Percentiles rank a stretch among this genome's conserved stretches.
phyloP scores from a whole-genome alignment of 1,140 invertebrate species.

The Calephelis virginiensis region DNA sequence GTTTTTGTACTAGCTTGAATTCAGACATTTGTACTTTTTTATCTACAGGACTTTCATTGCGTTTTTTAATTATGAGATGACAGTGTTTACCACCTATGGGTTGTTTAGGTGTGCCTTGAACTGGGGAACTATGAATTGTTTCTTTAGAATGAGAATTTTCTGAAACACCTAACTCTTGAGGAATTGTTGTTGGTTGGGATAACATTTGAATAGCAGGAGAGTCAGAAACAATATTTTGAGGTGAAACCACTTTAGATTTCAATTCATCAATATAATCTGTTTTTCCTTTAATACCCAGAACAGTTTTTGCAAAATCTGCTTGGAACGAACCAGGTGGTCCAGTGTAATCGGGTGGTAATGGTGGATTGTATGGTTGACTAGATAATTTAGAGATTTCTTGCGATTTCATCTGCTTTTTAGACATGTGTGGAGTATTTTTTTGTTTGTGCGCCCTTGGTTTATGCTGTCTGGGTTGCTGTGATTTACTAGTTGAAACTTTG shows the following conservation, averaged over 20 bases:
- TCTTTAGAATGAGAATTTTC: constrained; percentile 57
- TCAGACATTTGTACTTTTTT: constrained; percentile 72
- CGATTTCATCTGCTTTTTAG: constrained; percentile 53
- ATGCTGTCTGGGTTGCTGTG: constrained; percentile 44
- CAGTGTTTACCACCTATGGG: constrained; percentile 54
- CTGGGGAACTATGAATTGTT: constrained; percentile 39
- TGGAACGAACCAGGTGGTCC: constrained; percentile 66
- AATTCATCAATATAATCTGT: constrained; percentile 62
- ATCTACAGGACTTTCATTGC: constrained; percentile 44
- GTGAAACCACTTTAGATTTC: constrained; percentile 58
- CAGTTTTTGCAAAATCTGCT: constrained; percentile 70
- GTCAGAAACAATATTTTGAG: constrained; percentile 55
- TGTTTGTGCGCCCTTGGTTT: constrained; percentile 56
- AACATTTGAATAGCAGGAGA: constrained; percentile 66
- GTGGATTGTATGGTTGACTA: constrained; percentile 51
- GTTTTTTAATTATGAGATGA: constrained; percentile 70
- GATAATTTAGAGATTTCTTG: constrained; percentile 53
- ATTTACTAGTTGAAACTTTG: constrained; percentile 74
- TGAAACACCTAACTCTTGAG: constrained; percentile 57
- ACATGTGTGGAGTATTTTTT: constrained; percentile 37
- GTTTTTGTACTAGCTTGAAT: constrained; percentile 70
- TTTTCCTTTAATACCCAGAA: constrained; percentile 56
- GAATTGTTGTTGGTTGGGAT: constrained; percentile 57
- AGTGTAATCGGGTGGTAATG: constrained; percentile 54
- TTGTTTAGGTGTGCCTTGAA: constrained; percentile 49